These are phyloP conservation scores for Machimus rusticus DNA, from an alignment of 2,888 invertebrate genomes.

Conservation along the genomic window DNA sequence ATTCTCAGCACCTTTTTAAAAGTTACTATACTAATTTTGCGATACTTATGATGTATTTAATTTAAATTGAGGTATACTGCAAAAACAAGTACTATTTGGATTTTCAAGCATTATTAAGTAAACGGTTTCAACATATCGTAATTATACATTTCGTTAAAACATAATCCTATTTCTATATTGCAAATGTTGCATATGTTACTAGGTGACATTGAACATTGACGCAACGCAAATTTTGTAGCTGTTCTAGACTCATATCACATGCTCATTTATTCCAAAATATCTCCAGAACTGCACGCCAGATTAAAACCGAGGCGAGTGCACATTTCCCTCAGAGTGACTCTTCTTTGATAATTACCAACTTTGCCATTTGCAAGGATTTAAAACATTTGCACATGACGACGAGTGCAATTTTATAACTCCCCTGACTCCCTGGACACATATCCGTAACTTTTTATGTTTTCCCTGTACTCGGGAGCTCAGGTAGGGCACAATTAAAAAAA, in stretches of 20 bases:
- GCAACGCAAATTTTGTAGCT: background rate
- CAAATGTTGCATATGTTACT: too few relatives aligned
- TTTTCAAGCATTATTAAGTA: too few relatives aligned
- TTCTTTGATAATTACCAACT: background rate
- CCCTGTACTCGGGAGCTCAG: background rate
- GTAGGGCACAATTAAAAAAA: background rate
- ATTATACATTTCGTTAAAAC: too few relatives aligned
- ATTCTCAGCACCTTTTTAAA: too few relatives aligned
- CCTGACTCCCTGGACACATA: background rate
- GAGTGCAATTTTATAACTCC: background rate
- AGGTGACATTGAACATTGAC: too few relatives aligned
- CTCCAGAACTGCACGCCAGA: background rate
- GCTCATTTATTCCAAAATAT: background rate
- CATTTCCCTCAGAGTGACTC: background rate
- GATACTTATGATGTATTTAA: too few relatives aligned
- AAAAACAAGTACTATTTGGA: too few relatives aligned
- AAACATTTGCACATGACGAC: background rate
- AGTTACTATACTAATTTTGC: too few relatives aligned
- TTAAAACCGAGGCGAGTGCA: background rate
- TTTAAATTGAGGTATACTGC: too few relatives aligned
- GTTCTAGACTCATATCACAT: background rate
- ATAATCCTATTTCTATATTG: too few relatives aligned
- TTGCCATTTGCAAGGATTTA: background rate
- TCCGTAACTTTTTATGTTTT: background rate
- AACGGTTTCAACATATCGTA: too few relatives aligned